Percentiles rank a stretch among this genome's conserved stretches.
These are phyloP conservation scores for Mohoua ochrocephala DNA, from an alignment of 2,113 vertebrate species.

Conservation along the genomic window DNA sequence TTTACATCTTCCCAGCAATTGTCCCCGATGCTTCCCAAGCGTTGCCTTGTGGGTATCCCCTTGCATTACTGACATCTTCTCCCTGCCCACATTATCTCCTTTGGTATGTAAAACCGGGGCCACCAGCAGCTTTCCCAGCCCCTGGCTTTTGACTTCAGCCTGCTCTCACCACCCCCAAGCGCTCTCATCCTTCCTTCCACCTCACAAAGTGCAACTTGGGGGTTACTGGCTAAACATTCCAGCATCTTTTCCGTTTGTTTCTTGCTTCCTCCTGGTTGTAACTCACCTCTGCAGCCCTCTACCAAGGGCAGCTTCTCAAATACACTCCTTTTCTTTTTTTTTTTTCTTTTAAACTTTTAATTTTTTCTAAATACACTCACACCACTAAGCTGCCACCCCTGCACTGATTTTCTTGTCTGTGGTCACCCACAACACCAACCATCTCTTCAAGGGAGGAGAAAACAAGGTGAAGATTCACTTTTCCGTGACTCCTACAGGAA, in stretches of 20 bases:
- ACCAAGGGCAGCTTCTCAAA: neutral
- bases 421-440: conserved; percentile 42
- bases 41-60: neutral
- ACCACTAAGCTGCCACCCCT: neutral
- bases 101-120: neutral
- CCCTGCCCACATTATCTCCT: neutral
- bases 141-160: neutral
- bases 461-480: conserved; percentile 24
- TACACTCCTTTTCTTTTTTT: rapidly evolving
- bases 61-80: neutral
- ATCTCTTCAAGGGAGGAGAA: neutral
- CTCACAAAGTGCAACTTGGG: neutral
- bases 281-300: neutral
- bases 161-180: neutral
- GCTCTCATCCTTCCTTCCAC: neutral
- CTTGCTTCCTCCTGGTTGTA: neutral
- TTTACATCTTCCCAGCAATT: neutral
- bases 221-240: neutral
- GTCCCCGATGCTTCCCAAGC: neutral
- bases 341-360: neutral
- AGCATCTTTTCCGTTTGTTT: neutral
- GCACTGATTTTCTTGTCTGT: conserved; percentile 26
- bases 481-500: conserved; percentile 23
- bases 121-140: neutral
- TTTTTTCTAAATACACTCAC: neutral